phyloP scores from a whole-genome alignment of 23 tunicate genomes.

The Botrylloides violaceus region DNA sequence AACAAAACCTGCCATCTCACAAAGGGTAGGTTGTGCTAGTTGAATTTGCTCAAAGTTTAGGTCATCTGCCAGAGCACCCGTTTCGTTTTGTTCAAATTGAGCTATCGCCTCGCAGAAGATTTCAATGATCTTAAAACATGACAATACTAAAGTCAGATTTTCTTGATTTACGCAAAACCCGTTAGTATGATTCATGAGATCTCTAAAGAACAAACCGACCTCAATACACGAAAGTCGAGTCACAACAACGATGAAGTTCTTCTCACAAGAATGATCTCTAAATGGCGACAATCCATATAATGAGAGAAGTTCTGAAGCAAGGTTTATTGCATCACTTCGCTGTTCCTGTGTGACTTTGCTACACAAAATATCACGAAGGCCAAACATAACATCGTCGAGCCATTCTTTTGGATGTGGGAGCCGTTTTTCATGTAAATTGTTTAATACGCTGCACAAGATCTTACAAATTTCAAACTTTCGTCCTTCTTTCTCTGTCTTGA shows the following conservation, averaged over 20 bases:
- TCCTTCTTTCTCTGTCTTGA: background rate
- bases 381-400: constrained; percentile 10
- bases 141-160: background rate
- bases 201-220: constrained; percentile 15
- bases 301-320: constrained; percentile 14
- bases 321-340: constrained; percentile 29
- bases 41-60: constrained; percentile 54
- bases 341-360: constrained; percentile 34
- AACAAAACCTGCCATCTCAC: constrained; percentile 21
- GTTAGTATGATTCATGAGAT: background rate
- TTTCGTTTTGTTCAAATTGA: constrained; percentile 38
- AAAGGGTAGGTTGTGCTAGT: constrained; percentile 13
- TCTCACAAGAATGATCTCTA: background rate
- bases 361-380: constrained; percentile 33
- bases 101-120: constrained; percentile 32
- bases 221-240: constrained; percentile 36
- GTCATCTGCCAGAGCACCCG: background rate
- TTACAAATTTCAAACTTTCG: background rate
- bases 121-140: constrained; percentile 41
- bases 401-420: constrained; percentile 2
- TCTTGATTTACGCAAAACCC: background rate
- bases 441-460: background rate
- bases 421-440: background rate
- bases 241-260: constrained; percentile 29
- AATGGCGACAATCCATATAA: constrained; percentile 28